Percentiles rank a stretch among this genome's conserved stretches.
Conservation (phyloP, 2,113 vertebrate genomes). For the Polyodon spathula region DNA sequence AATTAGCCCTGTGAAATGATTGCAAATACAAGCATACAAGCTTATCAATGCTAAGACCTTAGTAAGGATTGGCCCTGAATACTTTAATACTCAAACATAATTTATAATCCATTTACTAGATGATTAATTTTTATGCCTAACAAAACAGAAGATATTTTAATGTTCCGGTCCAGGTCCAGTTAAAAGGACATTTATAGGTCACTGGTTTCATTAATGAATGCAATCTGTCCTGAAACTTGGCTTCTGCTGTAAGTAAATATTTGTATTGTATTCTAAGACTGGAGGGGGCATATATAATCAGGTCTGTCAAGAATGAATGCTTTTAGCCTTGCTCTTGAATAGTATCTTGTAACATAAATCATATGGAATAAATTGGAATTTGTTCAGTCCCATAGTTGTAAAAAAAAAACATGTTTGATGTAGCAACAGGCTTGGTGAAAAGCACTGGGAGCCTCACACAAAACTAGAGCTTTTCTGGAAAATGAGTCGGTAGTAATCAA, state of each 20-base stretch:
- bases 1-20: not conserved
- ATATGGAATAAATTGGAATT: not conserved
- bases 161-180: not conserved
- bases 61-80: not conserved
- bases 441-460: too few species aligned
- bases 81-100: not conserved
- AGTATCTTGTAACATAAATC: not conserved
- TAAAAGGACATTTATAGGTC: constrained; percentile 1
- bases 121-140: not conserved
- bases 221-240: not conserved
- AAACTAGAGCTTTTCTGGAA: too few species aligned
- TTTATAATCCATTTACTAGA: not conserved
- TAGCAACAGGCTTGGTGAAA: too few species aligned
- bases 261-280: not conserved
- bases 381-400: not conserved
- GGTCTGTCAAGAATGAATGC: not conserved
- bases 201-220: not conserved
- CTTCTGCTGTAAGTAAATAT: not conserved
- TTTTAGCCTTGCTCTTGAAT: not conserved
- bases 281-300: not conserved
- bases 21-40: not conserved
- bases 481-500: too few species aligned
- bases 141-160: not conserved
- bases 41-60: not conserved
- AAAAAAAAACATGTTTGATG: too few species aligned